Conservation (phyloP, 2,113 vertebrate genomes). For the Triplophysa rosa region DNA sequence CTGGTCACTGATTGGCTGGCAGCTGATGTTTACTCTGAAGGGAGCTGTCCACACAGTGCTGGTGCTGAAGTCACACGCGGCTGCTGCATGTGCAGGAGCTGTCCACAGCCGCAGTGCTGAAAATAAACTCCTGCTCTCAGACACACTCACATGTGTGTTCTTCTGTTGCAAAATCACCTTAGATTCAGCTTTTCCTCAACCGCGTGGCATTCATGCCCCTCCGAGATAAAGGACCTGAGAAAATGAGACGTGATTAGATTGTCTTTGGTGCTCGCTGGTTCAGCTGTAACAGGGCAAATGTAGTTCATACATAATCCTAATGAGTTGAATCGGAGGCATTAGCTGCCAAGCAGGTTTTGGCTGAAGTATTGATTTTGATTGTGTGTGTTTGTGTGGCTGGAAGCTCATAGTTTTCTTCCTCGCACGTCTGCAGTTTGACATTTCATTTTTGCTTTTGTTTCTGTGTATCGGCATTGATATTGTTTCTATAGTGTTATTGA, state of each 20-base stretch:
- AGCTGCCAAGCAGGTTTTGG: no score
- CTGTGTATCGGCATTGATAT: background rate
- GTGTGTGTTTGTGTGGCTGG: background rate
- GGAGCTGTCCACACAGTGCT: background rate
- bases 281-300: no score
- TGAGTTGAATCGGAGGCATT: no score
- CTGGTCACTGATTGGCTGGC: slow-evolving; percentile 11
- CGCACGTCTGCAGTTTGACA: background rate
- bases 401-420: background rate
- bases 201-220: no score
- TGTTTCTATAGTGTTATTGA: background rate
- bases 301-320: no score
- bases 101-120: background rate
- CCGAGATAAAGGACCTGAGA: no score
- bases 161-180: no score
- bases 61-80: background rate
- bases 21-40: background rate
- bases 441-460: background rate
- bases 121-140: background rate
- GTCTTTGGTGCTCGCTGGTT: no score
- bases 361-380: background rate
- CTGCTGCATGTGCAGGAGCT: background rate
- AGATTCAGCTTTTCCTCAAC: no score
- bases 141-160: no score
- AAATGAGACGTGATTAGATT: no score